Evolutionary conservation across 2,797 vertebrate genomes (phyloP).

Genomic region (Molothrus aeneus): DNA sequence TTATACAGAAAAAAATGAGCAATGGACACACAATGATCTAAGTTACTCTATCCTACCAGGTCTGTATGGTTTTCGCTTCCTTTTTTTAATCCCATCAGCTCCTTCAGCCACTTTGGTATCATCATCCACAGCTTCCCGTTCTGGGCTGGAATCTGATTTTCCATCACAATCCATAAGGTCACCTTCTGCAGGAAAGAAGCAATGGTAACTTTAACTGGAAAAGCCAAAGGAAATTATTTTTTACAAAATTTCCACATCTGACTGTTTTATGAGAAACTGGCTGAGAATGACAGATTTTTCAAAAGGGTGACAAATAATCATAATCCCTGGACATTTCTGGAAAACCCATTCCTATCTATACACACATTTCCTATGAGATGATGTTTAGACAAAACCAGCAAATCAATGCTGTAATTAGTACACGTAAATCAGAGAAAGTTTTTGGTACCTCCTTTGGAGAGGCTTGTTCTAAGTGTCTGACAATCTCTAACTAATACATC

Average conservation of each 20-base stretch:
- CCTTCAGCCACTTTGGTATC: constrained; percentile 87
- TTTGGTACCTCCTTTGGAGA: not conserved
- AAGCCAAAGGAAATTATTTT: not conserved
- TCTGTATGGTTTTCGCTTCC: constrained; percentile 97
- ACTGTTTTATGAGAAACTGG: not conserved
- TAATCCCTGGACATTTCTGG: not conserved
- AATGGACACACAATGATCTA: not conserved
- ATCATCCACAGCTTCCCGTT: constrained; percentile 91
- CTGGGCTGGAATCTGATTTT: constrained; percentile 97
- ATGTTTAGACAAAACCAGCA: not conserved
- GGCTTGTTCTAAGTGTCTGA: not conserved
- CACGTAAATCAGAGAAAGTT: not conserved
- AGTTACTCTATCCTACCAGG: constrained; percentile 84
- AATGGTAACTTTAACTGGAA: not conserved
- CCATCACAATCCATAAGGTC: constrained; percentile 95
- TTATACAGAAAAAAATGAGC: not conserved
- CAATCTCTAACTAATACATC: not conserved
- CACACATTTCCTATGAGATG: not conserved
- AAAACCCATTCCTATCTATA: not conserved
- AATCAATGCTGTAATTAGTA: not conserved
- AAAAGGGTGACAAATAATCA: not conserved
- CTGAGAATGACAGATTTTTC: not conserved
- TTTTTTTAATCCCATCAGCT: constrained; percentile 90
- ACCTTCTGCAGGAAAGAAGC: constrained; percentile 81
- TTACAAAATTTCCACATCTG: not conserved